These are phyloP conservation scores for Tetragonula carbonaria DNA, from an alignment of 2,888 invertebrate species.

Conservation along the genomic window DNA sequence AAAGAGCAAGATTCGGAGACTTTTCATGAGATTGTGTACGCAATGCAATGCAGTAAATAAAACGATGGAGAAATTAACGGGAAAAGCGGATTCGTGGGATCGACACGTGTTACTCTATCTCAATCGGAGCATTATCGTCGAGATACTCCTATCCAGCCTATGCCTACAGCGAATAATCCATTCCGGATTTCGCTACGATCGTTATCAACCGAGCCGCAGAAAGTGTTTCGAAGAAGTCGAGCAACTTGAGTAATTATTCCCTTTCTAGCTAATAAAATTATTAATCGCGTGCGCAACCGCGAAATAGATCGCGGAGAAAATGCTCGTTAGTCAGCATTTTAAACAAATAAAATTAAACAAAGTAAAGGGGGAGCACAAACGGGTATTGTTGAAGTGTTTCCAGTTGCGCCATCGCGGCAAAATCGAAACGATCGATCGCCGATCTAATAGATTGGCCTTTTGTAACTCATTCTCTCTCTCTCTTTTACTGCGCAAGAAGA, in stretches of 20 bases:
- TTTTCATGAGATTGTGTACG: not conserved
- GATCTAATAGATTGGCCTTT: conserved; percentile 29
- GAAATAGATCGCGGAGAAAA: conserved; percentile 24
- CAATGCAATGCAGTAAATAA: not conserved
- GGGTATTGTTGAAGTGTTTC: conserved; percentile 31
- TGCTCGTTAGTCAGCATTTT: conserved; percentile 31
- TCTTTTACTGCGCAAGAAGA: not conserved
- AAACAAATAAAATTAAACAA: conserved; percentile 22
- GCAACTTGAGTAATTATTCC: conserved; percentile 28
- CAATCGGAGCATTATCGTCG: not conserved
- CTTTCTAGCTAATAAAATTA: conserved; percentile 41
- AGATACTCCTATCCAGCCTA: not conserved
- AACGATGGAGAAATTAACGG: not conserved
- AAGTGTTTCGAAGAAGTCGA: conserved; percentile 33
- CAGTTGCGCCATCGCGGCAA: conserved; percentile 32
- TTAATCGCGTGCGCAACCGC: not conserved
- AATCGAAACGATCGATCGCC: conserved; percentile 43
- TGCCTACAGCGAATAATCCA: not conserved
- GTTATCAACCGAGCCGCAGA: conserved; percentile 1
- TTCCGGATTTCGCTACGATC: not conserved
- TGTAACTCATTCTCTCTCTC: conserved; percentile 4
- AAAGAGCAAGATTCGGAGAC: too few relatives aligned
- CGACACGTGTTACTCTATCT: not conserved
- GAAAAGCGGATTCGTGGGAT: conserved; percentile 6
- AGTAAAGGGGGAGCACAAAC: not conserved